Evolutionary conservation across 2,797 vertebrate species (phyloP), one percentile per base, ranked within the genome.

Genomic region (Anguilla obscura): DNA sequence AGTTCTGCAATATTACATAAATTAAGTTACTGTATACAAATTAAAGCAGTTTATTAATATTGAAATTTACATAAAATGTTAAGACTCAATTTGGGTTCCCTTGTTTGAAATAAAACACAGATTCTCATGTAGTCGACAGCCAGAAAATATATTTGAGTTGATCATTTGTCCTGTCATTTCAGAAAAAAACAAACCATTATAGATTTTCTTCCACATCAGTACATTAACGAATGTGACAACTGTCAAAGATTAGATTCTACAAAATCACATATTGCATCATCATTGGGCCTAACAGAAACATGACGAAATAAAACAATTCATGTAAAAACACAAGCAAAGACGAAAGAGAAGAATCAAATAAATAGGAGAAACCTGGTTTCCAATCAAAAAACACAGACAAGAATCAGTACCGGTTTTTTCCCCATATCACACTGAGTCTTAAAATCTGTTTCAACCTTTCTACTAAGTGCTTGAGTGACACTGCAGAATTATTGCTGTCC

Each of bases 81-180:
- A 40, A 21, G 36, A 45, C 16, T 82, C 16, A 50, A 82, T n/a
- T 24, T 48, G 21, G 40, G 79, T 50, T 6, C 79, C 21, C 7
- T n/a, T 50, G 7, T 2, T 5, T 48, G 24, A 90, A 85, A 84
- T 14, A 79, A 87, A 85, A 85, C 14, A 58, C 30, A 71, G 52
- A 52, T 76, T 50, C 30, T n/a, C 16, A 74, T 33, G 58, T 21
- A 87, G n/a, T 14, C 87, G 89, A 92, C 85, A 90, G 74, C 93
- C 90, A 90, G 90, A 93, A 95, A 94, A 95, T 94, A 93, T 94
- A 93, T 94, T 93, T 93, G 60, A 56, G 92, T 92, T 94, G 93
- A 50, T 24, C 91, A 88, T 90, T 89, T 79, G 48, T 76, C 66
- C n/a, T 86, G 27, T 71, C 24, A 69, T 91, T 90, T 92, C 1